Evolutionary conservation across 53 echinoderm and acorn worm genomes (phyloP).

Genomic region (Holothuria scabra): DNA sequence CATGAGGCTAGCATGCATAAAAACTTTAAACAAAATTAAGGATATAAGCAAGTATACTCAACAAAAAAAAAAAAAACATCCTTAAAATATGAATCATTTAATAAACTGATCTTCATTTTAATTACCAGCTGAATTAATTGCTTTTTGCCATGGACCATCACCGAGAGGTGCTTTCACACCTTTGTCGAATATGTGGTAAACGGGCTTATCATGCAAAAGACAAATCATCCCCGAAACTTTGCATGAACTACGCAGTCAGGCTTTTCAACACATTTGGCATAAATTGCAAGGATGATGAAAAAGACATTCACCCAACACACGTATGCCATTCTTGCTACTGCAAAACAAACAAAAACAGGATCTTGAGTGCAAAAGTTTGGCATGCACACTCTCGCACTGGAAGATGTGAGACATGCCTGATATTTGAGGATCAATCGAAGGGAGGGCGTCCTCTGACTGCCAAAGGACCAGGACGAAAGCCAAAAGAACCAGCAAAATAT

Average conservation of each 20-base stretch:
- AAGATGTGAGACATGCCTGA: not conserved
- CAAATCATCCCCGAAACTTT: not conserved
- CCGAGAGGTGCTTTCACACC: not conserved
- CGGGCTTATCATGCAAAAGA: not conserved
- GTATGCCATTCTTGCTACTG: constrained; percentile 5
- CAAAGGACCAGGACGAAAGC: not conserved
- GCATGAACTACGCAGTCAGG: not conserved
- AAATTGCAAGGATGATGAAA: not conserved
- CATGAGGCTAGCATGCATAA: too few species aligned
- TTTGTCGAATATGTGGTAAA: constrained; percentile 4
- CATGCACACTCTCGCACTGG: constrained; percentile 9
- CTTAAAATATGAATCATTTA: too few species aligned
- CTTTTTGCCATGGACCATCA: too few species aligned
- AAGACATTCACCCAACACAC: constrained; percentile 12
- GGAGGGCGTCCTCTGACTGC: constrained; percentile 2
- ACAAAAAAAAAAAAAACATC: too few species aligned
- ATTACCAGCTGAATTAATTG: too few species aligned
- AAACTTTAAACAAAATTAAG: too few species aligned
- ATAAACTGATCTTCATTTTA: too few species aligned
- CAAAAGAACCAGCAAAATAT: not conserved
- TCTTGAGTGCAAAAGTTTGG: constrained; percentile 10
- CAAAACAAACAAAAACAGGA: constrained; percentile 5
- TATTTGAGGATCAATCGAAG: not conserved
- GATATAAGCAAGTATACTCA: too few species aligned
- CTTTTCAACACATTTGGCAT: not conserved